These are phyloP conservation scores for Irena cyanogastra DNA, from an alignment of 2,113 vertebrate genomes.

Conservation along the genomic window DNA sequence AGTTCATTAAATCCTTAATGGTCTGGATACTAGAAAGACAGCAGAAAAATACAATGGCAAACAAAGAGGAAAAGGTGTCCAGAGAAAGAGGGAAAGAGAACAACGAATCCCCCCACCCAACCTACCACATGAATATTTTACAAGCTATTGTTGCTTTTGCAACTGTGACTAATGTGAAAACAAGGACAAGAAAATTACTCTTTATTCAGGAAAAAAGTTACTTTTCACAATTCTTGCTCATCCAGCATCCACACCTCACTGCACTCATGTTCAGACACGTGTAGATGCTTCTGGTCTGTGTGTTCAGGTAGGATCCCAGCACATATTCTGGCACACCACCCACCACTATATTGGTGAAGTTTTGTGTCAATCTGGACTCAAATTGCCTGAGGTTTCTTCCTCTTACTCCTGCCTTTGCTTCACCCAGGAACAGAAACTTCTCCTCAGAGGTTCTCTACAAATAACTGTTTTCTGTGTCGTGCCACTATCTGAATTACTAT, in stretches of 20 bases:
- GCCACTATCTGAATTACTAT: neutral
- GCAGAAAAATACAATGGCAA: neutral
- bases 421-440: neutral
- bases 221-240: neutral
- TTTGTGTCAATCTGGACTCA: neutral
- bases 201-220: neutral
- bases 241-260: neutral
- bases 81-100: neutral
- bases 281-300: neutral
- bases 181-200: neutral
- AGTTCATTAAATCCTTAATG: neutral
- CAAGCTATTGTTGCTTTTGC: neutral
- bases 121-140: neutral
- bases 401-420: neutral
- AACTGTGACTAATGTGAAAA: neutral
- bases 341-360: neutral
- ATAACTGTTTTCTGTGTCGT: neutral
- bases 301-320: neutral
- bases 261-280: accelerated
- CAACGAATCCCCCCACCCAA: neutral
- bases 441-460: neutral
- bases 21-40: neutral
- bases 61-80: neutral
- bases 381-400: neutral
- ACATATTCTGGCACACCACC: neutral